A percentile compares a stretch with the other conserved stretches of the same genome.
Conservation (phyloP, 2,888 invertebrate species). For the Drosophila merina region DNA sequence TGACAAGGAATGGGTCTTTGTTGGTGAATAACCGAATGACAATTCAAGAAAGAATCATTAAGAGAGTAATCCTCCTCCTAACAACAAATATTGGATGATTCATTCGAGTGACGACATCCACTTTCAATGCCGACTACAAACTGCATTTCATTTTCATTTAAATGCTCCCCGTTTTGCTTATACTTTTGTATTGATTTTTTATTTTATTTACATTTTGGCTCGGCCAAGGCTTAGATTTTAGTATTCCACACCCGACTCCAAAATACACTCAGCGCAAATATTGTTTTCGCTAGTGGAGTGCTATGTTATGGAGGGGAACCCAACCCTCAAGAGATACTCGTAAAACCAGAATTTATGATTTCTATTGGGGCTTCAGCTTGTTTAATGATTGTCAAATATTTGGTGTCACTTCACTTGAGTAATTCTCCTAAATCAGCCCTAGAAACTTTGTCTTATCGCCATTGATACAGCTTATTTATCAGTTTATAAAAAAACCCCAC, state of each 20-base stretch:
- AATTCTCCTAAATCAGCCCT: neutral
- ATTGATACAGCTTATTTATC: conserved; percentile 14
- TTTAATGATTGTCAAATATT: neutral
- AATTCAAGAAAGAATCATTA: too few species aligned
- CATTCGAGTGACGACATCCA: conserved; percentile 32
- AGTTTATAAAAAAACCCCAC: conserved; percentile 22
- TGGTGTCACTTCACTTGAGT: conserved; percentile 1
- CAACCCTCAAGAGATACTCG: neutral
- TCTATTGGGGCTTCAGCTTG: neutral
- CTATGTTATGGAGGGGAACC: neutral
- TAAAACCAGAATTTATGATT: conserved; percentile 7
- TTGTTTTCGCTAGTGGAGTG: conserved; percentile 3
- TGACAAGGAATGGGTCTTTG: neutral
- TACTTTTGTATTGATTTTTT: conserved; percentile 14
- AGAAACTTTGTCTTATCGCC: conserved; percentile 6
- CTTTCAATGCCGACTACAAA: conserved; percentile 38
- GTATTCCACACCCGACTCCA: conserved; percentile 36
- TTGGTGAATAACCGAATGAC: too few species aligned
- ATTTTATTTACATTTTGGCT: conserved; percentile 36
- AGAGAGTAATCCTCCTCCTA: neutral
- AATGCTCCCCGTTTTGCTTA: conserved; percentile 18
- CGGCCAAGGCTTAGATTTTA: conserved; percentile 49
- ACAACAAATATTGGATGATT: conserved; percentile 44
- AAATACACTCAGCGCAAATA: conserved; percentile 27
- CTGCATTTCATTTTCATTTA: conserved; percentile 47